Evolutionary conservation across 1,140 invertebrate genomes (phyloP).

Genomic region (Lucilia sericata): DNA sequence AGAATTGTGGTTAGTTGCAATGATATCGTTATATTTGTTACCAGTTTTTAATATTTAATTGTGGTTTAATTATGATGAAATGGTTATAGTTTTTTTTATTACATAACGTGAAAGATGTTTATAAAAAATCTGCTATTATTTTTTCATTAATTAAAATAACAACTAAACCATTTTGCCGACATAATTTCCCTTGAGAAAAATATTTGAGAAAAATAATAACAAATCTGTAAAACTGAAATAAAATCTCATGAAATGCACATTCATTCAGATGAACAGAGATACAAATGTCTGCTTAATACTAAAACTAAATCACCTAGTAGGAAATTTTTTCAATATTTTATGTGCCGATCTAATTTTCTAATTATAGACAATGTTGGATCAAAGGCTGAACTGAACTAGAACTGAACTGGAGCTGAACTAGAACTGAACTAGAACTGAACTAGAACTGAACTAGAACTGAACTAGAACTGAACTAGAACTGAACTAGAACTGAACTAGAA

Average conservation of each 20-base stretch:
- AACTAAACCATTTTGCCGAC: background rate
- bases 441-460: too few species aligned
- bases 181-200: slow-evolving; percentile 37
- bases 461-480: too few species aligned
- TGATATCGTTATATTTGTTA: background rate
- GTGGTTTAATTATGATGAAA: background rate
- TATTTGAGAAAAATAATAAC: background rate
- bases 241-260: slow-evolving; percentile 2
- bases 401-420: too few species aligned
- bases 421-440: too few species aligned
- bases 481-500: too few species aligned
- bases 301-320: too few species aligned
- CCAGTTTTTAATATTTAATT: background rate
- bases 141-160: background rate
- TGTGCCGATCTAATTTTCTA: too few species aligned
- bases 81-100: background rate
- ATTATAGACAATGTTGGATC: too few species aligned
- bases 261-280: background rate
- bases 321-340: too few species aligned
- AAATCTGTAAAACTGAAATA: background rate
- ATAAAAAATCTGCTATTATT: background rate
- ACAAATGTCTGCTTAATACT: background rate
- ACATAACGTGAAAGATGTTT: too few species aligned
- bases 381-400: too few species aligned
- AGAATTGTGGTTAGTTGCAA: background rate